A percentile compares a stretch with the other conserved stretches of the same genome.
Conservation (phyloP, 2,888 invertebrate genomes). For the Tenthredo notha region DNA sequence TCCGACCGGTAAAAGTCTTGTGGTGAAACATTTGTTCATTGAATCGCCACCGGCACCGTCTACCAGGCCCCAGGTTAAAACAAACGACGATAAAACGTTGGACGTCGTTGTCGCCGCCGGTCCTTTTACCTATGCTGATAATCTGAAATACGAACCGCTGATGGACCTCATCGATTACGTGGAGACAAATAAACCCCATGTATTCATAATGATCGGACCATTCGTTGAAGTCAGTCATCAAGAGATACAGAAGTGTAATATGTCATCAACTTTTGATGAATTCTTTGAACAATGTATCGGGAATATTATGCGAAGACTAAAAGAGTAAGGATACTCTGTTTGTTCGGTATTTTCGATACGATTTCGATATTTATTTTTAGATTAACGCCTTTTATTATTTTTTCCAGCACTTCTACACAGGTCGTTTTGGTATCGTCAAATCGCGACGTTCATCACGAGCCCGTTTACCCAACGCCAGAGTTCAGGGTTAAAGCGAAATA, state of each 20-base stretch:
- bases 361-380: neutral
- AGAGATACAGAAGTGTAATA: slow-evolving; percentile 81
- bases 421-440: slow-evolving; percentile 88
- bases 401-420: slow-evolving; percentile 83
- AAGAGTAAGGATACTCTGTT: slow-evolving; percentile 78
- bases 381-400: slow-evolving; percentile 57
- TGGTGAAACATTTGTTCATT: slow-evolving; percentile 85
- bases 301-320: slow-evolving; percentile 83
- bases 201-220: slow-evolving; percentile 91
- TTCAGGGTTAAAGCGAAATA: slow-evolving; percentile 80
- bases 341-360: neutral
- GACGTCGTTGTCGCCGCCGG: slow-evolving; percentile 89
- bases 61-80: slow-evolving; percentile 72
- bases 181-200: slow-evolving; percentile 85
- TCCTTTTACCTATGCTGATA: slow-evolving; percentile 90
- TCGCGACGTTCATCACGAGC: slow-evolving; percentile 89
- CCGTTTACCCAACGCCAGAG: slow-evolving; percentile 92
- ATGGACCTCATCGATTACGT: slow-evolving; percentile 88
- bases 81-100: slow-evolving; percentile 69
- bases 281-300: slow-evolving; percentile 87
- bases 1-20: slow-evolving; percentile 84
- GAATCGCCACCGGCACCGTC: slow-evolving; percentile 77
- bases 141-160: slow-evolving; percentile 89
- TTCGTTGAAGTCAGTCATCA: slow-evolving; percentile 88
- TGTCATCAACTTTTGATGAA: slow-evolving; percentile 86